Conservation (phyloP, 1,140 invertebrate species). For the Pseudobourletiella spinata region DNA sequence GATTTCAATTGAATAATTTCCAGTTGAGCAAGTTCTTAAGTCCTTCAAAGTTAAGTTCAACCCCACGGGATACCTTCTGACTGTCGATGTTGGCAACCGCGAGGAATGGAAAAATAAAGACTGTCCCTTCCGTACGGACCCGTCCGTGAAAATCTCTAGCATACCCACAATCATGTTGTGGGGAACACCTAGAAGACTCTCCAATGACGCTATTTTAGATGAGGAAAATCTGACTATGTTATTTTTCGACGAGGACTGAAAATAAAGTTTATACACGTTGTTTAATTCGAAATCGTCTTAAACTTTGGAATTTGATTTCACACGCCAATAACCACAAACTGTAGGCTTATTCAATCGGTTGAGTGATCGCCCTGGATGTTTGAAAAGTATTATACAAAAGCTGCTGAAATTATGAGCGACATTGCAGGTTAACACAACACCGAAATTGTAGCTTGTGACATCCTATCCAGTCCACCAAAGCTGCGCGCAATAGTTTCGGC, state of each 20-base stretch:
- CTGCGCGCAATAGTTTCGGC: too few species aligned
- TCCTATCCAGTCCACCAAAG: too few species aligned
- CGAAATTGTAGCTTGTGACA: too few species aligned
- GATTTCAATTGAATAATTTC: background rate
- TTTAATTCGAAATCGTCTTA: too few species aligned
- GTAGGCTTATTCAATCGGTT: too few species aligned
- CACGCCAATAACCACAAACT: too few species aligned
- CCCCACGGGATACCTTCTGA: conserved; percentile 10
- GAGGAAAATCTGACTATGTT: conserved; percentile 57
- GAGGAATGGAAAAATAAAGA: conserved; percentile 57
- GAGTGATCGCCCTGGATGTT: too few species aligned
- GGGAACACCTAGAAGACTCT: conserved; percentile 57
- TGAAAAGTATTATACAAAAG: too few species aligned
- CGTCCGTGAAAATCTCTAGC: conserved; percentile 54
- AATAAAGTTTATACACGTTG: too few species aligned
- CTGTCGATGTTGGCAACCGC: conserved; percentile 22
- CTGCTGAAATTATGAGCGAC: too few species aligned
- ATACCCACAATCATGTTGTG: conserved; percentile 63
- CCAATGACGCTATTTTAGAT: conserved; percentile 58
- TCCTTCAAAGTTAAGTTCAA: conserved; percentile 1
- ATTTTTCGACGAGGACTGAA: conserved; percentile 44
- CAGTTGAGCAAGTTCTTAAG: conserved; percentile 20
- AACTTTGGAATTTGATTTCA: too few species aligned
- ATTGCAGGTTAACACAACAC: too few species aligned
- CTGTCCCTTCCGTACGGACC: conserved; percentile 62